Evolutionary conservation across 2,113 vertebrate genomes (phyloP), one percentile per base, ranked within the genome.

Genomic region (Taxidea taxus): DNA sequence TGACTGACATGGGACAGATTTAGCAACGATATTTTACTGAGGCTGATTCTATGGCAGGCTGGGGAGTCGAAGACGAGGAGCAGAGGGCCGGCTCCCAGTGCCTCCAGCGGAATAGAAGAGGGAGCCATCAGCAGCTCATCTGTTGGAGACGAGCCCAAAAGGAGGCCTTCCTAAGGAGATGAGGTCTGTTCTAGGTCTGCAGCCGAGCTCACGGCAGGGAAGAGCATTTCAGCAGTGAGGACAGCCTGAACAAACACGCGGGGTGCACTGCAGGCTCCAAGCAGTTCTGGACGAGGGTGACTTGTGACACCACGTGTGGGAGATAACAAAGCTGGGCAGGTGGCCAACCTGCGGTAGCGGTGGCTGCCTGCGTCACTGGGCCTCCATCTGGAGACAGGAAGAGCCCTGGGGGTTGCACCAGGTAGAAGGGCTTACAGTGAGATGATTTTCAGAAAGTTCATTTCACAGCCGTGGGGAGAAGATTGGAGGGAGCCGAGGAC

Each of bases 11-110:
- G 34, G 39, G 11, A 20, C 3, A 1, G 21, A 6, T 10, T 29
- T 21, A 10, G 15, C 0, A 8, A 21, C 0, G 7, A 12, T 58
- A n/a, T 44, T 82, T 47, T 29, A 7, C 34, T 5, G 25, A 70
- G 88, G 49, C 47, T 13, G 37, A 4, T 0, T 47, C 74, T 29
- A 2, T 4, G n/a, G 83, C 20, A 3, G 66, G 47, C 31, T 7
- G 44, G 58, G 60, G 47, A 18, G 9, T 27, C 3, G 6, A 12
- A 34, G 56, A 11, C 5, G 12, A 66, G 37, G 23, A 6, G 5
- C 1, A 9, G 44, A 18, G 29, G 29, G 16, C 44, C 44, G 20
- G 2, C 6, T 23, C n/a, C 62, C 34, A 3, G 11, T 0, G 9
- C 37, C 27, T 9, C 44, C 15, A 2, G n/a, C 13, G 4, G 20